These are phyloP conservation scores for Chrysolina haemoptera DNA, from an alignment of 2,888 invertebrate species.

Conservation along the genomic window DNA sequence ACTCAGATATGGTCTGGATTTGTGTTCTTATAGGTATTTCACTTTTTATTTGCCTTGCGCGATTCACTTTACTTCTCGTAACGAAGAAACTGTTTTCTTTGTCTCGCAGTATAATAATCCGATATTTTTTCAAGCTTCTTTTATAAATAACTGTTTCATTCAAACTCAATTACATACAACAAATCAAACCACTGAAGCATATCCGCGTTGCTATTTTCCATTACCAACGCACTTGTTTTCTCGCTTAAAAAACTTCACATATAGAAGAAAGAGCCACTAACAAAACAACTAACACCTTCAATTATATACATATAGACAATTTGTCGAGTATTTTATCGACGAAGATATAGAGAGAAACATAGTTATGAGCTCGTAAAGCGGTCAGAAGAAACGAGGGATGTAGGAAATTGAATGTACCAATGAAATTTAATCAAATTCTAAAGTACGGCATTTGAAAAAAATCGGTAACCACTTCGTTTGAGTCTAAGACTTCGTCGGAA, in stretches of 20 bases:
- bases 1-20: no score
- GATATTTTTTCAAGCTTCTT: neutral
- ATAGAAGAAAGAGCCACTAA: neutral
- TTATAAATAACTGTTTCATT: neutral
- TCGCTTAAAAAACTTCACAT: neutral
- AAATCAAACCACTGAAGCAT: neutral
- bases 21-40: no score
- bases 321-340: slow-evolving; percentile 1
- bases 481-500: slow-evolving; percentile 39
- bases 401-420: slow-evolving; percentile 27
- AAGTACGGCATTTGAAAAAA: slow-evolving; percentile 11
- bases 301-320: slow-evolving; percentile 7
- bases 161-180: neutral
- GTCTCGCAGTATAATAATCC: no score
- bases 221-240: neutral
- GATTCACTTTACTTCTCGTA: no score
- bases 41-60: no score
- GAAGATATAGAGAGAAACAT: neutral
- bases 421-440: slow-evolving; percentile 23
- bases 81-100: no score
- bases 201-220: slow-evolving; percentile 8
- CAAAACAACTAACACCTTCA: slow-evolving; percentile 3
- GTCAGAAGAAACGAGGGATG: slow-evolving; percentile 13
- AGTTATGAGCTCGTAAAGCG: slow-evolving; percentile 15
- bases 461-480: slow-evolving; percentile 25